These are phyloP conservation scores for Lutraria rhynchaena DNA, from an alignment of 1,140 invertebrate genomes.

Conservation along the genomic window DNA sequence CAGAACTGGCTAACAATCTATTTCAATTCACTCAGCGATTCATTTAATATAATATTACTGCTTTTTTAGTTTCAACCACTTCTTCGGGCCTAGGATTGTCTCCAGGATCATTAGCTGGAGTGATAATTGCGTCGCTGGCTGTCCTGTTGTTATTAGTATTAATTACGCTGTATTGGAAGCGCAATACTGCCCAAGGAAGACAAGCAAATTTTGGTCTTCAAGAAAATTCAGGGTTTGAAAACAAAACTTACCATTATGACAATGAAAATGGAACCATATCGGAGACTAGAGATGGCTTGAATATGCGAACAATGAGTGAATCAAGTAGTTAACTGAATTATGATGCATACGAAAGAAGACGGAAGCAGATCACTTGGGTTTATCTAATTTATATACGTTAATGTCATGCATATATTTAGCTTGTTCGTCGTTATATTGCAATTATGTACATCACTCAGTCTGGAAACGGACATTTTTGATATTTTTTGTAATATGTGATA, in stretches of 20 bases:
- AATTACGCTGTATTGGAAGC: constrained; percentile 25
- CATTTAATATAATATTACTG: too few relatives aligned
- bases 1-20: too few relatives aligned
- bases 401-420: too few relatives aligned
- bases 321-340: constrained; percentile 24
- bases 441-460: too few relatives aligned
- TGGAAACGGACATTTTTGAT: too few relatives aligned
- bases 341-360: too few relatives aligned
- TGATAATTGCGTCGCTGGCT: constrained; percentile 13
- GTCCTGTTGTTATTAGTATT: constrained; percentile 18
- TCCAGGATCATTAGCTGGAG: constrained; percentile 1
- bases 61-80: neutral
- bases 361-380: too few relatives aligned
- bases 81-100: constrained; percentile 10
- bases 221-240: neutral
- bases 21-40: too few relatives aligned
- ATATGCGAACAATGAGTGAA: constrained; percentile 25
- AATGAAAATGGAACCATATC: neutral
- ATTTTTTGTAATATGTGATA: too few relatives aligned
- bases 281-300: neutral
- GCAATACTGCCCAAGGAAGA: neutral
- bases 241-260: constrained; percentile 16
- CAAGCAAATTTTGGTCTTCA: neutral
- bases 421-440: too few relatives aligned
- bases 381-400: too few relatives aligned